phyloP scores from a whole-genome alignment of 30 jellyfish, hydroid and myxozoan species.

The Haliclystus octoradiatus region DNA sequence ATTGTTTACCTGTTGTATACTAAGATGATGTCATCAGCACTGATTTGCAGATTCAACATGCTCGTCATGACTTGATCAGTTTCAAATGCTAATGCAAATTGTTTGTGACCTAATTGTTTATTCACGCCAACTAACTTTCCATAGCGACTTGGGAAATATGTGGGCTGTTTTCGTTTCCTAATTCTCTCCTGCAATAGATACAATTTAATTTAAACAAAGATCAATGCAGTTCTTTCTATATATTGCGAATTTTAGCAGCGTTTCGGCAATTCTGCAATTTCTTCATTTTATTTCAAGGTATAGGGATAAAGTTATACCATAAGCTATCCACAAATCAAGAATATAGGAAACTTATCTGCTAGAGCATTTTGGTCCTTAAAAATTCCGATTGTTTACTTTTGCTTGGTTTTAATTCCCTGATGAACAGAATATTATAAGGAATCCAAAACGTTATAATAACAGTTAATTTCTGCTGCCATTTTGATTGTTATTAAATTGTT shows the following conservation, averaged over 20 bases:
- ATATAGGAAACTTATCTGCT: no score
- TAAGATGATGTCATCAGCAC: constrained; percentile 52
- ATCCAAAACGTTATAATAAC: no score
- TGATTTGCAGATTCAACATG: constrained; percentile 30
- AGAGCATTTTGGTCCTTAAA: no score
- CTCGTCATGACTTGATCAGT: constrained; percentile 34
- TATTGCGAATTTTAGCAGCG: neutral
- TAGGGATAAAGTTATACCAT: no score
- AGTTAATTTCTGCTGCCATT: no score
- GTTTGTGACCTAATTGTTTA: neutral
- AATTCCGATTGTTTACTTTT: no score
- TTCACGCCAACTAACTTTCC: constrained; percentile 51
- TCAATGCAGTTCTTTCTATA: neutral
- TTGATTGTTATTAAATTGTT: no score
- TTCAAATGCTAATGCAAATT: constrained; percentile 23
- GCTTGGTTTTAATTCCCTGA: no score
- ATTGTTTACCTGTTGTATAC: constrained; percentile 32
- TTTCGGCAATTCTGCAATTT: no score
- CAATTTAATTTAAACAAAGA: neutral
- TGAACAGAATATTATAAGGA: no score
- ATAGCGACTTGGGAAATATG: constrained; percentile 23
- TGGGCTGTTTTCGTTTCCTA: constrained; percentile 16
- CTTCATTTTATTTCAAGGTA: no score
- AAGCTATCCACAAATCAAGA: no score
- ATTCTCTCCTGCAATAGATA: constrained; percentile 15